These are phyloP conservation scores for Darevskia nairensis DNA, from an alignment of 2,797 vertebrate species.

Conservation along the genomic window DNA sequence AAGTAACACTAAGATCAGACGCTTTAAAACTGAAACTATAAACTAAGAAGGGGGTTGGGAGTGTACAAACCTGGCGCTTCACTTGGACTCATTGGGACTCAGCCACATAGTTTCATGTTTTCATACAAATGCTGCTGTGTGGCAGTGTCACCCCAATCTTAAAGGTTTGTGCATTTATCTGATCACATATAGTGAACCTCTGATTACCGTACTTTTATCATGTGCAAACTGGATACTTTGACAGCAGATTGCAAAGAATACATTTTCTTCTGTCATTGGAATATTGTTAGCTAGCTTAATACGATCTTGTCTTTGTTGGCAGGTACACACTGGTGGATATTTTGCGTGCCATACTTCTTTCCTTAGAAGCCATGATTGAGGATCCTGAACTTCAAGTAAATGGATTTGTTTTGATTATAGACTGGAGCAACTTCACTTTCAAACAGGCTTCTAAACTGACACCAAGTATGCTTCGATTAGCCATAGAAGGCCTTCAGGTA, in stretches of 20 bases:
- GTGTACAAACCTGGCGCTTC: too few relatives aligned
- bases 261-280: background rate
- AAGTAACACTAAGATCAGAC: too few relatives aligned
- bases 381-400: conserved; percentile 98
- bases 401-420: conserved; percentile 98
- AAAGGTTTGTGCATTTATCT: background rate
- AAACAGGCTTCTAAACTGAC: conserved; percentile 98
- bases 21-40: too few relatives aligned
- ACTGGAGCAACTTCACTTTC: conserved; percentile 99
- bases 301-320: conserved; percentile 16
- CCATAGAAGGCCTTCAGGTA: conserved; percentile 98
- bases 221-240: background rate
- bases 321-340: conserved; percentile 99
- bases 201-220: background rate
- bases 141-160: background rate
- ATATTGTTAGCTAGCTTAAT: conserved; percentile 50
- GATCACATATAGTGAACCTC: background rate
- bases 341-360: conserved; percentile 94
- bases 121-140: background rate
- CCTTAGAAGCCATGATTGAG: conserved; percentile 98
- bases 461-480: conserved; percentile 96
- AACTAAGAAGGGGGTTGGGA: too few relatives aligned
- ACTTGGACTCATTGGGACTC: too few relatives aligned
- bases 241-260: background rate
- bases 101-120: too few relatives aligned